These are phyloP conservation scores for Thereva nobilitata DNA, from an alignment of 2,888 invertebrate species.

Conservation along the genomic window DNA sequence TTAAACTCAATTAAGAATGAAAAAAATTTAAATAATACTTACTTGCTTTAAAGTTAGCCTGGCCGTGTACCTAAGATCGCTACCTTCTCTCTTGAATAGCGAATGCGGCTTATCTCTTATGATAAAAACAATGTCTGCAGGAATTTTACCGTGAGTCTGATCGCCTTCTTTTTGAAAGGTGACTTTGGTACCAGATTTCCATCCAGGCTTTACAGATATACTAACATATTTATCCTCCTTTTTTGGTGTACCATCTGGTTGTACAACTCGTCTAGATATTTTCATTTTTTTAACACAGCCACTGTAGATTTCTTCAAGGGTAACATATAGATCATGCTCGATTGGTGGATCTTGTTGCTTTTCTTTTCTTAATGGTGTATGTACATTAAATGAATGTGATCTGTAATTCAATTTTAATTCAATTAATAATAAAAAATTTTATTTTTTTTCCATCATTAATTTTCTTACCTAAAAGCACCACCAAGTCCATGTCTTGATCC, in stretches of 20 bases:
- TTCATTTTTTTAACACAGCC: slow-evolving; percentile 99
- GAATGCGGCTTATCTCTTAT: slow-evolving; percentile 94
- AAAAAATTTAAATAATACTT: slow-evolving; percentile 52
- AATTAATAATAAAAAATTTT: too few relatives aligned
- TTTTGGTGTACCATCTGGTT: slow-evolving; percentile 81
- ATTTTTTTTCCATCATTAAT: not conserved
- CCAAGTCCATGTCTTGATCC: slow-evolving; percentile 71
- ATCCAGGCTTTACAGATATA: slow-evolving; percentile 95
- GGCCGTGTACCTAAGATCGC: slow-evolving; percentile 88
- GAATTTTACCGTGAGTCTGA: slow-evolving; percentile 90
- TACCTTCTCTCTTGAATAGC: slow-evolving; percentile 89
- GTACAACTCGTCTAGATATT: slow-evolving; percentile 88
- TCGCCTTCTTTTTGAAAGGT: slow-evolving; percentile 98
- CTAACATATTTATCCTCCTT: slow-evolving; percentile 95
- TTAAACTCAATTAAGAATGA: too few relatives aligned
- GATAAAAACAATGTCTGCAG: slow-evolving; percentile 96
- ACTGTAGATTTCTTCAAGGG: slow-evolving; percentile 90
- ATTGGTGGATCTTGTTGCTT: slow-evolving; percentile 88
- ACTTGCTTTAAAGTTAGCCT: slow-evolving; percentile 89
- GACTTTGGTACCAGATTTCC: slow-evolving; percentile 98
- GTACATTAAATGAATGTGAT: slow-evolving; percentile 88
- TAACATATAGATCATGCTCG: slow-evolving; percentile 90
- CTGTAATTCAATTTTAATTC: slow-evolving; percentile 64
- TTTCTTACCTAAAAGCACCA: slow-evolving; percentile 64
- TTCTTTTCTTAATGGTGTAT: slow-evolving; percentile 74